Base-by-base conservation (phyloP, 2,888 invertebrate species). In the Epirrhoe tristata region DNA sequence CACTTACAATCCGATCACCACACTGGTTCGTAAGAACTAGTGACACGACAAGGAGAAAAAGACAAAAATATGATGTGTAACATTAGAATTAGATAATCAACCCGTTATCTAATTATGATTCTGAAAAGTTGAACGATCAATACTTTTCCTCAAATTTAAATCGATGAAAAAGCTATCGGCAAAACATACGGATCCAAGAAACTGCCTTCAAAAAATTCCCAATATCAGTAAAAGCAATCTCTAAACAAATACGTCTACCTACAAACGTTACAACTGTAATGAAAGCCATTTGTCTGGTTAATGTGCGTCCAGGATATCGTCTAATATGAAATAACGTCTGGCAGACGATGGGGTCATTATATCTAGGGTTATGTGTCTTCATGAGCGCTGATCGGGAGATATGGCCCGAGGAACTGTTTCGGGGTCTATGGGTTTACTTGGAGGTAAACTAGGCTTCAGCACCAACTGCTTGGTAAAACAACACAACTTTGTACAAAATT, bases 261-360 rank as follows among this genome's bases (percentile, higher is more conserved):
- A 71, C 66, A 71, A 79, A 70, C 73, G 72, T 71, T 72, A 71
- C 74, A 66, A 76, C 77, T 74, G 77, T 90, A 90, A 91, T 91
- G 90, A 90, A 86, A 75, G 75, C 84, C 85, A 86, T 90, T 87
- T 87, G 86, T 90, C 88, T 83, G 77, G 75, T 83, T 89, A 90
- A 90, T 89, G 91, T 88, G 77, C 82, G 81, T 82, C 76, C 78
- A 81, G 88, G 87, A 88, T 89, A 89, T 79, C 85, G 84, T 85
- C 83, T 87, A 87, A 89, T 88, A 90, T 90, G 88, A 89, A 87
- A 87, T 90, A 90, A 87, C 84, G 86, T 77, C 79, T 81, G 76
- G 68, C 71, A 79, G 79, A 78, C 82, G 82, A 85, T 84, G 81
- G 80, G 81, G 74, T 77, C 75, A 77, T 85, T 87, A 85, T 89